Percentiles rank a stretch among this genome's conserved stretches.
These are phyloP conservation scores for Neocrepidodera transversa DNA, from an alignment of 2,888 invertebrate genomes.

Conservation along the genomic window DNA sequence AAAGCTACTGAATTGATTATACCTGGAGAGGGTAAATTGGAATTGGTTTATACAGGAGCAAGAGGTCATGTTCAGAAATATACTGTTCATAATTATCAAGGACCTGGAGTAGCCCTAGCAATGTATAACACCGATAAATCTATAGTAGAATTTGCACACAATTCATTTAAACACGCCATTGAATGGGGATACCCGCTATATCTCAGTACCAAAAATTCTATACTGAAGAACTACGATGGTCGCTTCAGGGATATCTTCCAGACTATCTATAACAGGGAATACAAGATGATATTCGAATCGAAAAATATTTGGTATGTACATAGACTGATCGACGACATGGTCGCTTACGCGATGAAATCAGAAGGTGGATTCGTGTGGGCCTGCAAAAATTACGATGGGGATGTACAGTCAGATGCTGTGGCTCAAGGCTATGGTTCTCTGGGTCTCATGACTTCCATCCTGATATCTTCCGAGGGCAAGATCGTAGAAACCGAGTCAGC, in stretches of 20 bases:
- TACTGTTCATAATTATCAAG: constrained; percentile 84
- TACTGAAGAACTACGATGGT: constrained; percentile 69
- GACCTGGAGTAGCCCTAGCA: constrained; percentile 86
- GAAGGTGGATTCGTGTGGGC: constrained; percentile 99
- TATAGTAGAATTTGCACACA: constrained; percentile 92
- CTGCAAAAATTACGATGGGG: constrained; percentile 99
- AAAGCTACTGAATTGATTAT: constrained; percentile 97
- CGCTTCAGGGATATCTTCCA: constrained; percentile 37
- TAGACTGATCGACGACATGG: constrained; percentile 98
- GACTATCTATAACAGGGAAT: constrained; percentile 88
- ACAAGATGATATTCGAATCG: constrained; percentile 83
- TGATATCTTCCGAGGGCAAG: constrained; percentile 96
- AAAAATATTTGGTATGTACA: constrained; percentile 97
- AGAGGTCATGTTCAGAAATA: constrained; percentile 71
- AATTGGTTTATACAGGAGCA: constrained; percentile 80
- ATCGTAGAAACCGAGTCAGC: constrained; percentile 99
- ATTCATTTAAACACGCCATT: constrained; percentile 91
- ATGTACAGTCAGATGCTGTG: constrained; percentile 97
- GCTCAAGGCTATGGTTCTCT: constrained; percentile 95
- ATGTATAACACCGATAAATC: constrained; percentile 98
- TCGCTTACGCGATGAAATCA: constrained; percentile 96
- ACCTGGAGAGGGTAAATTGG: constrained; percentile 87
- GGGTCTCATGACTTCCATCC: constrained; percentile 97
- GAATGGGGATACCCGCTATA: constrained; percentile 87
- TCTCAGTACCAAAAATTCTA: constrained; percentile 96